Conservation (phyloP, 2,797 vertebrate genomes). For the Sebastes minor region DNA sequence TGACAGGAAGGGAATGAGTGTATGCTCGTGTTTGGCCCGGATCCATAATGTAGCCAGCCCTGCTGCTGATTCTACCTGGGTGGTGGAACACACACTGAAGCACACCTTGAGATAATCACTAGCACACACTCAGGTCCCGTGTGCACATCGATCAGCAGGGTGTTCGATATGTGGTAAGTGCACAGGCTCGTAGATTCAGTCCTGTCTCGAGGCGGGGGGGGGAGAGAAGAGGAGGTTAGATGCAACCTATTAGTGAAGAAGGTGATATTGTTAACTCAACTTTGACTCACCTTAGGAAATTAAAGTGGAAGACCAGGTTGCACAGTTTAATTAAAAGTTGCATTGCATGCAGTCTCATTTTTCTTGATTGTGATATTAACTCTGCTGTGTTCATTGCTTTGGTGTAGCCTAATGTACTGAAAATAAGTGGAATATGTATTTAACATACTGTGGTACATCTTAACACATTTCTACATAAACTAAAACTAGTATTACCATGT, state of each 20-base stretch:
- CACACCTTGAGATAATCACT: conserved; percentile 34
- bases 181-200: background rate
- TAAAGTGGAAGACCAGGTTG: background rate
- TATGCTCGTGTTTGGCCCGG: conserved; percentile 10
- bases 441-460: background rate
- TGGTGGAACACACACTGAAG: conserved; percentile 4
- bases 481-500: background rate
- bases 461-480: no score
- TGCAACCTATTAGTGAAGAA: background rate
- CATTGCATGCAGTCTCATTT: background rate
- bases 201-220: background rate
- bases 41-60: conserved; percentile 10
- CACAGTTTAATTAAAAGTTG: background rate
- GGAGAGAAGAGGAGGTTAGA: background rate
- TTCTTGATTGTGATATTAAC: background rate
- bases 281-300: background rate
- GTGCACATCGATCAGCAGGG: conserved; percentile 9
- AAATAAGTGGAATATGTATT: background rate
- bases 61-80: background rate
- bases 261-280: background rate
- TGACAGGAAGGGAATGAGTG: background rate
- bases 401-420: background rate
- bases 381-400: background rate
- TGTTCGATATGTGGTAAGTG: conserved; percentile 8
- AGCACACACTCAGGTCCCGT: background rate